Percentiles rank a stretch among this genome's conserved stretches.
Conservation (phyloP, 2,797 vertebrate species). For the Prionace glauca region DNA sequence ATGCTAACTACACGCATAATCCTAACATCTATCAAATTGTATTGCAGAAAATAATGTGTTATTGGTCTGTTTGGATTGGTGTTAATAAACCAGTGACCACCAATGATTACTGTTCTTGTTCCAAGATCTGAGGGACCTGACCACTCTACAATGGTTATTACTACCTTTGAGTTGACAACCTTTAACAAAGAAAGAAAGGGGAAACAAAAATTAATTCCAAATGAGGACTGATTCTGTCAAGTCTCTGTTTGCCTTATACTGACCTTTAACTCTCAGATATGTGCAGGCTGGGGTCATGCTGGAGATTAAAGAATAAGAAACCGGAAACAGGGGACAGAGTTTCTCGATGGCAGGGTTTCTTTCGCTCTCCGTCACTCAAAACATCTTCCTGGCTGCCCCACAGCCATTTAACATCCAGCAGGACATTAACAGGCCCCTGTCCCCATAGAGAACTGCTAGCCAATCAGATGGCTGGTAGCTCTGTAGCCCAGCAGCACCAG, state of each 20-base stretch:
- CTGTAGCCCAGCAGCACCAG: no score
- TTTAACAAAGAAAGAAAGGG: background rate
- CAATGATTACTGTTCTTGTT: background rate
- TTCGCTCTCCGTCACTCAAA: no score
- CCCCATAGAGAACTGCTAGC: no score
- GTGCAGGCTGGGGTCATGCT: no score
- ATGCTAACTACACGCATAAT: background rate
- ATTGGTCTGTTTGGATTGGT: background rate
- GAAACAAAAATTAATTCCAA: background rate
- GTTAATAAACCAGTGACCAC: background rate
- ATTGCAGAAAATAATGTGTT: background rate
- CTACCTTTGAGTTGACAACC: background rate
- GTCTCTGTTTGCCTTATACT: background rate
- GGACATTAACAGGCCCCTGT: no score
- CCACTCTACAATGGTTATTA: background rate
- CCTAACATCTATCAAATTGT: background rate
- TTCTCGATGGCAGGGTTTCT: no score
- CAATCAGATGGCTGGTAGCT: no score
- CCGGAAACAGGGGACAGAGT: no score
- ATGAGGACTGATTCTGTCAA: background rate
- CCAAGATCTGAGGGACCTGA: background rate
- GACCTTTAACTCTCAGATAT: background rate
- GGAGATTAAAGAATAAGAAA: no score
- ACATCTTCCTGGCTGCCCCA: no score
- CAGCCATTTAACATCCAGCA: no score